Conservation (phyloP, 2,113 vertebrate genomes). For the Oreochromis spilurus region DNA sequence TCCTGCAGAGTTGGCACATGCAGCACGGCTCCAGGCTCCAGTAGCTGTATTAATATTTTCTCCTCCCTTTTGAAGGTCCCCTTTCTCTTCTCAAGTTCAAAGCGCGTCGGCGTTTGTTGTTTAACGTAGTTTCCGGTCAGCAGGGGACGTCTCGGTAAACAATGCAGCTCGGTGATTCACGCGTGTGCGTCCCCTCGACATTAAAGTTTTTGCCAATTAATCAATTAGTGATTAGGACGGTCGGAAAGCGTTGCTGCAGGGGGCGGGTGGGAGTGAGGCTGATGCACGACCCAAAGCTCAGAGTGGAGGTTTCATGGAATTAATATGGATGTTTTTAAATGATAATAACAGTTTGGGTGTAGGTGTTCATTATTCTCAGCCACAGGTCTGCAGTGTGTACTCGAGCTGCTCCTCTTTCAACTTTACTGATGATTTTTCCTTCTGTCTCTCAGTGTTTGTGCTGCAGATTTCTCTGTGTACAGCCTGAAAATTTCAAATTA, state of each 20-base stretch:
- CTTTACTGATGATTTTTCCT: neutral
- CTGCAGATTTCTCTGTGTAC: neutral
- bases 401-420: neutral
- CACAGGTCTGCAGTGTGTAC: neutral
- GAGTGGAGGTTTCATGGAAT: neutral
- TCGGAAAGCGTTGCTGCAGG: neutral
- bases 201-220: slow-evolving; percentile 3
- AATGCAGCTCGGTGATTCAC: slow-evolving; percentile 23
- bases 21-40: neutral
- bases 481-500: neutral
- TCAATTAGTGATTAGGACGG: neutral
- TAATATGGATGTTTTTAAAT: neutral
- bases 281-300: neutral
- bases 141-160: slow-evolving; percentile 41
- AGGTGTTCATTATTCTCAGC: neutral
- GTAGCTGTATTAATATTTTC: neutral
- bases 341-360: neutral
- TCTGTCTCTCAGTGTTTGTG: neutral
- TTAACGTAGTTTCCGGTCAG: slow-evolving; percentile 59
- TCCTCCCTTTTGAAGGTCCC: slow-evolving; percentile 18
- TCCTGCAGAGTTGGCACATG: slow-evolving; percentile 38
- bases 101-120: slow-evolving; percentile 65
- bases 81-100: slow-evolving; percentile 32
- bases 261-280: neutral
- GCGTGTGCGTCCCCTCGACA: neutral